Conservation (phyloP, 2,888 invertebrate species). For the Asteroscopus sphinx region DNA sequence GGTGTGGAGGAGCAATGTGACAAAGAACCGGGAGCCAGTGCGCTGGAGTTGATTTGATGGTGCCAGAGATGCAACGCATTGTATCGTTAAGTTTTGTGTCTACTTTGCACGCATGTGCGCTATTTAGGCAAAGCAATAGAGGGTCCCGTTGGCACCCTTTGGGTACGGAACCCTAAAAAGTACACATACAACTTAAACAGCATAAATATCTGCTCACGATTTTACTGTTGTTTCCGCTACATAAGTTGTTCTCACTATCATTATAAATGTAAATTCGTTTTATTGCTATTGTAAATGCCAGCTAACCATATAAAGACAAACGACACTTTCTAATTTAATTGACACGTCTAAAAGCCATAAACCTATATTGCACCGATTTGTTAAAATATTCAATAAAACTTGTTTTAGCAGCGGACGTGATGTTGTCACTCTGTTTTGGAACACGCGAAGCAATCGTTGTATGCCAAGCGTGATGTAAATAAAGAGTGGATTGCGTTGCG, state of each 20-base stretch:
- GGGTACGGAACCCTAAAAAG: no score
- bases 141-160: no score
- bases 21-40: no score
- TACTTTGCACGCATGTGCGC: no score
- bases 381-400: conserved; percentile 63
- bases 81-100: no score
- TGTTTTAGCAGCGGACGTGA: conserved; percentile 59
- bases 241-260: conserved; percentile 4
- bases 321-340: conserved; percentile 38
- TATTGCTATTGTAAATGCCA: conserved; percentile 20
- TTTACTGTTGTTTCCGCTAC: conserved; percentile 5
- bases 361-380: conserved; percentile 37
- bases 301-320: conserved; percentile 21
- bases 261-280: conserved; percentile 22
- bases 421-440: conserved; percentile 61
- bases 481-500: conserved; percentile 76
- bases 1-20: no score
- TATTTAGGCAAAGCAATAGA: no score
- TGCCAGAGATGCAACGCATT: no score
- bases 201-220: conserved; percentile 1
- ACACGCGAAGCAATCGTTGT: conserved; percentile 68
- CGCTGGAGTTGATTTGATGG: no score
- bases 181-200: neutral
- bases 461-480: conserved; percentile 71
- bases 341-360: conserved; percentile 25